These are phyloP conservation scores for Xestia sexstrigata DNA, from an alignment of 2,888 invertebrate genomes.

Conservation along the genomic window DNA sequence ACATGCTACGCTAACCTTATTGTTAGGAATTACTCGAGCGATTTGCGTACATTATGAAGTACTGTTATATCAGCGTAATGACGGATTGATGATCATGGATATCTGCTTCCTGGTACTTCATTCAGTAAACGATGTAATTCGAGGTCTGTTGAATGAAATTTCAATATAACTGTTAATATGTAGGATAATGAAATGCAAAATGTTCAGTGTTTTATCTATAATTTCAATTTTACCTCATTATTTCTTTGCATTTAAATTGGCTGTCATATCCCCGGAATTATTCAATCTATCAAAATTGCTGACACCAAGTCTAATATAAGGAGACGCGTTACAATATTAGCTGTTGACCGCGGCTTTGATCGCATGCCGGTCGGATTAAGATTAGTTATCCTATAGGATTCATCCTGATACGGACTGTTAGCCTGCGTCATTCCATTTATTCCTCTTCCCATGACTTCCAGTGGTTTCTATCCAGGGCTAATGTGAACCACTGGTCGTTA, in stretches of 20 bases:
- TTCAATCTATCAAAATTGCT: conserved; percentile 20
- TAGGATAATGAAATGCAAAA: too few relatives aligned
- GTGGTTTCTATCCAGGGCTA: too few relatives aligned
- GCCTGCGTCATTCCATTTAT: too few relatives aligned
- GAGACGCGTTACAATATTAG: neutral
- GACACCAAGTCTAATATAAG: neutral
- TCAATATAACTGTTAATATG: neutral
- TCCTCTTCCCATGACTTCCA: too few relatives aligned
- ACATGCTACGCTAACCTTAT: conserved; percentile 29
- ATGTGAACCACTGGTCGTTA: too few relatives aligned
- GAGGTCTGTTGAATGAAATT: neutral
- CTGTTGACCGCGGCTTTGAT: neutral
- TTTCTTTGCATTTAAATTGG: too few relatives aligned
- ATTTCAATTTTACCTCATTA: too few relatives aligned
- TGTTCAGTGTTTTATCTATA: too few relatives aligned
- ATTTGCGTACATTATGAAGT: conserved; percentile 36
- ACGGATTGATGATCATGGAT: conserved; percentile 13
- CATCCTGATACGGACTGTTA: neutral
- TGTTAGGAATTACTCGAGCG: conserved; percentile 41
- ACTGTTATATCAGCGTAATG: conserved; percentile 14
- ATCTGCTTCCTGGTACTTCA: conserved; percentile 36
- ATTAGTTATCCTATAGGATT: neutral
- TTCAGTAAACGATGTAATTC: conserved; percentile 17
- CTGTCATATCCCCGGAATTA: neutral
- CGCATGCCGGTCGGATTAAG: neutral